These are phyloP conservation scores for Nyctalus aviator DNA, from an alignment of 2,797 vertebrate species.

Conservation along the genomic window DNA sequence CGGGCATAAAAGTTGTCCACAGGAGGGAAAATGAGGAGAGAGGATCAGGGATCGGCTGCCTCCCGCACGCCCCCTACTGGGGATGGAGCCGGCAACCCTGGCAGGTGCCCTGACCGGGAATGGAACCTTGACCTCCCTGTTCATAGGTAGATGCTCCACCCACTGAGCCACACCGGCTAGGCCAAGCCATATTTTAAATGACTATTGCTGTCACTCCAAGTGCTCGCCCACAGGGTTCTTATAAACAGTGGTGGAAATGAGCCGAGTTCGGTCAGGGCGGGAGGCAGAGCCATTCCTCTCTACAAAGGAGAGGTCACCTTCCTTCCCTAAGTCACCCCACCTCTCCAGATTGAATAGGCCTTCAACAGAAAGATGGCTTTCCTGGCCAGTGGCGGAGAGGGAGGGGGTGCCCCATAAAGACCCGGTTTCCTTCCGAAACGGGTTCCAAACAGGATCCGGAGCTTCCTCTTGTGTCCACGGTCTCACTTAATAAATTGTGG, in stretches of 20 bases:
- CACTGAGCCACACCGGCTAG: no score
- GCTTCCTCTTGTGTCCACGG: conserved; percentile 68
- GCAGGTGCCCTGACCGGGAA: no score
- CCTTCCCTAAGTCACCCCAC: conserved; percentile 74
- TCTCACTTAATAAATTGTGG: conserved; percentile 76
- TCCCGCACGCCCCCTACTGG: no score
- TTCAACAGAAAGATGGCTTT: conserved; percentile 67
- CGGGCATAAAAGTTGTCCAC: neutral
- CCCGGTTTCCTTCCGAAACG: conserved; percentile 63
- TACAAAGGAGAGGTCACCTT: conserved; percentile 83
- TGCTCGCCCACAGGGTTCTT: conserved; percentile 75
- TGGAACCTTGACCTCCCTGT: no score
- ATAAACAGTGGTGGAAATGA: conserved; percentile 82
- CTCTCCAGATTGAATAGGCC: conserved; percentile 68
- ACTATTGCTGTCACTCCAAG: conserved; percentile 79
- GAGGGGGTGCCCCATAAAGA: conserved; percentile 72
- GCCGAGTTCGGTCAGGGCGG: conserved; percentile 45
- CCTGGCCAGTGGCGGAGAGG: conserved; percentile 68
- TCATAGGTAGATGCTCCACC: no score
- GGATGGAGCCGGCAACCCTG: no score
- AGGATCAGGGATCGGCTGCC: no score
- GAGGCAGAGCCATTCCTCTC: conserved; percentile 73
- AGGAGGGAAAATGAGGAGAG: neutral
- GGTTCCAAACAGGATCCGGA: conserved; percentile 69
- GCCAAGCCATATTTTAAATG: conserved; percentile 82